Evolutionary conservation across 2,797 vertebrate species (phyloP).

Genomic region (Gephyroberyx darwinii): DNA sequence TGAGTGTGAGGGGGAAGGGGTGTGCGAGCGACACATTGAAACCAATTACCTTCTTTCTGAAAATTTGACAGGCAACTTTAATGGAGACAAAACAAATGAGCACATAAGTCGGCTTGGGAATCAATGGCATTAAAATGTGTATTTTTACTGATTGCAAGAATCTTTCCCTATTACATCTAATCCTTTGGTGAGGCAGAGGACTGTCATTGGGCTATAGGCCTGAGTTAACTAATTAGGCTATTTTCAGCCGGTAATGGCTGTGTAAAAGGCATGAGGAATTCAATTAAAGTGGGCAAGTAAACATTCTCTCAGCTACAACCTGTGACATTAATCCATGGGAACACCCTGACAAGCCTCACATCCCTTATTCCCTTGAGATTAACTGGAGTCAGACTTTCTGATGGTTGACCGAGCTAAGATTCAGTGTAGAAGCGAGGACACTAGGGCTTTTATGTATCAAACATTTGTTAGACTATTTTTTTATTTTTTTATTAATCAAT

Average conservation of each 20-base stretch:
- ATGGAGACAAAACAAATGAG: conserved; percentile 47
- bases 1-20: conserved; percentile 15
- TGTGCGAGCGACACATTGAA: conserved; percentile 30
- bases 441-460: conserved; percentile 9
- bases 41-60: conserved; percentile 59
- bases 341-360: conserved; percentile 34
- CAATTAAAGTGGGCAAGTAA: conserved; percentile 72
- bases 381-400: conserved; percentile 44
- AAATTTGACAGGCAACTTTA: conserved; percentile 46
- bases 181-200: conserved; percentile 33
- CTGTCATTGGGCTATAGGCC: conserved; percentile 52
- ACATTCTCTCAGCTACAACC: conserved; percentile 66
- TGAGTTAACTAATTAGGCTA: conserved; percentile 67
- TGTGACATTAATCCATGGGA: conserved; percentile 66
- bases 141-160: conserved; percentile 50
- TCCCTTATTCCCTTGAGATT: conserved; percentile 42
- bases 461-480: conserved; percentile 15
- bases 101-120: conserved; percentile 28
- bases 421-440: conserved; percentile 4
- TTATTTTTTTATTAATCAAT: conserved; percentile 8
- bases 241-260: conserved; percentile 57
- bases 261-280: conserved; percentile 64
- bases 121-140: conserved; percentile 45
- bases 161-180: conserved; percentile 49
- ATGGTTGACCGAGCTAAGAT: conserved; percentile 43